Evolutionary conservation across 2,888 invertebrate genomes (phyloP).

Genomic region (Iphiclides podalirius): DNA sequence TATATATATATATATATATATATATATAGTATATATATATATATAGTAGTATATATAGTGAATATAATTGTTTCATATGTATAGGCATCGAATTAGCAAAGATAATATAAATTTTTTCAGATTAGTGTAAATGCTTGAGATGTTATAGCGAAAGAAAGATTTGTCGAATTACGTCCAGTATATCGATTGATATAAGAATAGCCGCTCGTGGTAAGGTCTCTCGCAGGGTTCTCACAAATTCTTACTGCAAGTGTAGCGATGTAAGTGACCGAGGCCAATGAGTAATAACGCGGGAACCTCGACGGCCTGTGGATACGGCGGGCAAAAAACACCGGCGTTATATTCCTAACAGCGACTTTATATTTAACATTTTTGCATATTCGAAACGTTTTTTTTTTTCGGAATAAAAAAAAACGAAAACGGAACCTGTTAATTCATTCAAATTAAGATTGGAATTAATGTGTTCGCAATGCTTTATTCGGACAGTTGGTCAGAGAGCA

Average conservation of each 20-base stretch:
- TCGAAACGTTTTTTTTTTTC: constrained; percentile 21
- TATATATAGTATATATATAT: too few species aligned
- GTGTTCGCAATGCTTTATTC: neutral
- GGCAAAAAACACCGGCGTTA: constrained; percentile 26
- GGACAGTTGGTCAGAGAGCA: constrained; percentile 1
- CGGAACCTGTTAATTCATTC: constrained; percentile 30
- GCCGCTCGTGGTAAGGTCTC: neutral
- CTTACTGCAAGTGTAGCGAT: constrained; percentile 13
- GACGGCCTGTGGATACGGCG: constrained; percentile 9
- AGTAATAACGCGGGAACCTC: constrained; percentile 61
- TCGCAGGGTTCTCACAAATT: constrained; percentile 19
- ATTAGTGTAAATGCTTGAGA: too few species aligned
- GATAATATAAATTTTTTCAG: too few species aligned
- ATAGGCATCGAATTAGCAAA: too few species aligned
- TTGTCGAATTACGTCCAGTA: too few species aligned
- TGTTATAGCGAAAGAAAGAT: too few species aligned
- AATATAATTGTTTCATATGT: too few species aligned
- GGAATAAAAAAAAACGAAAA: constrained; percentile 24
- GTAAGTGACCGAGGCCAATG: constrained; percentile 71
- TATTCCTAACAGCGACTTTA: constrained; percentile 9
- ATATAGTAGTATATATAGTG: too few species aligned
- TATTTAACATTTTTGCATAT: constrained; percentile 15
- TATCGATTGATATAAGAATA: constrained; percentile 11
- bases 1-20: too few species aligned
- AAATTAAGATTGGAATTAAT: constrained; percentile 7